Evolutionary conservation across 2,888 invertebrate species (phyloP).

Genomic region (Drosophila demipolita): DNA sequence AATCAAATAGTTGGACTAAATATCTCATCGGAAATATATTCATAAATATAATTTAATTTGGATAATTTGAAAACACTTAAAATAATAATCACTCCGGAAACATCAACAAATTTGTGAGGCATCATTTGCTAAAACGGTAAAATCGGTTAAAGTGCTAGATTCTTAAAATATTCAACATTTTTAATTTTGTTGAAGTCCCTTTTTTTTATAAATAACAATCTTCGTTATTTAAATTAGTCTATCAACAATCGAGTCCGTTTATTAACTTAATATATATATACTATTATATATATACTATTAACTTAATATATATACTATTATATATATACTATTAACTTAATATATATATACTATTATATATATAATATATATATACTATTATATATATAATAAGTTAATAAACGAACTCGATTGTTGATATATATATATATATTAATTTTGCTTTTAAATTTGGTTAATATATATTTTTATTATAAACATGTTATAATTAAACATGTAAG

Average conservation of each 20-base stretch:
- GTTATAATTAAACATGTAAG: background rate
- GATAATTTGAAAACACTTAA: background rate
- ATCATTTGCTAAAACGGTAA: background rate
- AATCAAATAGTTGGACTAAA: background rate
- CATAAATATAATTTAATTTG: background rate
- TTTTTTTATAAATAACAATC: background rate
- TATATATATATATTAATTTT: background rate
- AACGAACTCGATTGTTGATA: too few relatives aligned
- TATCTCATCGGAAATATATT: background rate
- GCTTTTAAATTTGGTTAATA: background rate
- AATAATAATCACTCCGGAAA: background rate
- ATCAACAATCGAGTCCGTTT: background rate
- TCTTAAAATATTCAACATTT: background rate
- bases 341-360: too few relatives aligned
- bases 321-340: too few relatives aligned
- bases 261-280: too few relatives aligned
- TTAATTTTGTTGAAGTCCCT: background rate
- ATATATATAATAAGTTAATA: too few relatives aligned
- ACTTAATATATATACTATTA: too few relatives aligned
- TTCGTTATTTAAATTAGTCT: background rate
- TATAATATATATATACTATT: too few relatives aligned
- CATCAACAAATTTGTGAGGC: background rate
- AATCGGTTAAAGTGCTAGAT: background rate
- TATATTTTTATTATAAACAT: background rate
- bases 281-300: too few relatives aligned